Evolutionary conservation across 2,113 vertebrate genomes (phyloP), one percentile per base, ranked within the genome.

Genomic region (Paracanthobrama guichenoti): DNA sequence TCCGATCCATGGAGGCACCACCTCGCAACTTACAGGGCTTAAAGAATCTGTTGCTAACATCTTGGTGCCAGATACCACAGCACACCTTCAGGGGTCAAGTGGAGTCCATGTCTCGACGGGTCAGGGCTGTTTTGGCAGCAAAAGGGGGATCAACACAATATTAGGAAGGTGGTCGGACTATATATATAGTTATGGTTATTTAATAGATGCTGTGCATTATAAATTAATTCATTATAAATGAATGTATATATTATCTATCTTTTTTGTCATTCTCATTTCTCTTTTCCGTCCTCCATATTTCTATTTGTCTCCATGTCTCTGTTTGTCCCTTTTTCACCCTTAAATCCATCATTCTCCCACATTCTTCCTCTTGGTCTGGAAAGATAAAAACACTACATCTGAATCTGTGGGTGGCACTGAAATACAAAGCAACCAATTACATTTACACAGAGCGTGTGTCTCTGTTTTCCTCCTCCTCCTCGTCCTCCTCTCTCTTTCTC

Each of bases 311-410:
- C 20, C 12, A 6, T 28, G 9, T 69, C 57, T 55, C 31, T 48
- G 11, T 60, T 75, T 50, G 28, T 44, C 60, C 48, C 67, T 88
- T 81, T 22, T 12, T 9, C 67, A 78, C 74, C 85, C 85, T 84
- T 81, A 79, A 82, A 69, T 46, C 18, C 6, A 53, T 50, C 57
- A 71, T 22, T 79, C 18, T 64, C 31, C 66, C 14, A n/a, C 67
- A 39, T 57, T 74, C 16, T 83, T 85, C 85, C 76, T 39, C 87
- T 89, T 92, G 89, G 89, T 85, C 86, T 86, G 81, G 48, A 46
- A 83, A 89, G 90, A 94, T 92, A 93, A 93, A 92, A 89, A 88
- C 48, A 82, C 87, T 85, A 79, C 85, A 90, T 93, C 88, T 88
- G 90, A 93, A 90, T 92, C 92, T 92, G 90, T 90, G 87, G 89